A percentile compares a stretch with the other conserved stretches of the same genome.
Conservation (phyloP, 2,888 invertebrate genomes). For the Crepidodera aurea region DNA sequence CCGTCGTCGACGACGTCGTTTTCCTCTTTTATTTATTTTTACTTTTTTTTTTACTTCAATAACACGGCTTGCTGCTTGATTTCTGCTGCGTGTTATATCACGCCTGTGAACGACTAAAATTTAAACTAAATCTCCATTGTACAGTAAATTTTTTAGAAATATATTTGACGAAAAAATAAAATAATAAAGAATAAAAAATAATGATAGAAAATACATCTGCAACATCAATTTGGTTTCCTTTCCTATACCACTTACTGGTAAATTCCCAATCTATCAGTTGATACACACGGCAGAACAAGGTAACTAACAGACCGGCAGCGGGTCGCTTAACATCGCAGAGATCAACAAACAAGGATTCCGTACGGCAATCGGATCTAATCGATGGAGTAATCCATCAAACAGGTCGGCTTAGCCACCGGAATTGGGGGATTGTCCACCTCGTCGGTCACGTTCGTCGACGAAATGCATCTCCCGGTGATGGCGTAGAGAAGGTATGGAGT, state of each 20-base stretch:
- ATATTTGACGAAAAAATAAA: no score
- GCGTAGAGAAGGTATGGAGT: not conserved
- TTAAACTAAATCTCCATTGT: no score
- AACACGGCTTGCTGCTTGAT: not conserved
- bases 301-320: not conserved
- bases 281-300: not conserved
- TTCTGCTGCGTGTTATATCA: no score
- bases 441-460: conserved; percentile 43
- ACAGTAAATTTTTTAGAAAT: no score
- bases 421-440: conserved; percentile 46
- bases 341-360: conserved; percentile 51
- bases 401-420: conserved; percentile 52
- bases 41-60: conserved; percentile 1
- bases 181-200: no score
- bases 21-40: conserved; percentile 20
- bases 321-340: conserved; percentile 34
- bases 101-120: no score
- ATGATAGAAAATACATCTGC: no score
- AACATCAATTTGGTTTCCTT: not conserved
- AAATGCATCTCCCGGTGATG: conserved; percentile 35
- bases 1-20: conserved; percentile 29
- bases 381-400: conserved; percentile 62
- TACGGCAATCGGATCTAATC: conserved; percentile 61
- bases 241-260: not conserved
- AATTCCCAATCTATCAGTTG: not conserved